Conservation (phyloP, 2,113 vertebrate genomes). For the Laticauda colubrina region DNA sequence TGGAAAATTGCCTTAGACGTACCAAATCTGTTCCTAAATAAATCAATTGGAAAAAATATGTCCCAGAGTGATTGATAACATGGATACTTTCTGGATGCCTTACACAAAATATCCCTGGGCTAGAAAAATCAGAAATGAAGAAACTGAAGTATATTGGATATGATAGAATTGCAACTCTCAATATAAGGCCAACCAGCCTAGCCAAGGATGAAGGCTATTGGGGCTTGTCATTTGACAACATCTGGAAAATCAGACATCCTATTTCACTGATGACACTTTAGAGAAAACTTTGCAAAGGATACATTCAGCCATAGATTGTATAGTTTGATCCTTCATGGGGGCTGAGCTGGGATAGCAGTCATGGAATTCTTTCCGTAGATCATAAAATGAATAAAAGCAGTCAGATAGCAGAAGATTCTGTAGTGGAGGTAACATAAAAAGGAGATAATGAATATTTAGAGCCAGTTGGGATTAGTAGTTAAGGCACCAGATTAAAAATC, state of each 20-base stretch:
- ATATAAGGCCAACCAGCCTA: background rate
- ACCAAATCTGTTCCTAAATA: too few relatives aligned
- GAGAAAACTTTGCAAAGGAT: conserved; percentile 69
- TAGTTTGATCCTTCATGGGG: conserved; percentile 77
- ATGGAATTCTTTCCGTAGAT: conserved; percentile 88
- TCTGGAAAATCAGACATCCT: background rate
- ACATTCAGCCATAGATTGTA: conserved; percentile 89
- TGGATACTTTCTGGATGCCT: too few relatives aligned
- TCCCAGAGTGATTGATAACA: too few relatives aligned
- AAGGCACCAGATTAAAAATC: background rate
- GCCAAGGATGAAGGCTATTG: background rate
- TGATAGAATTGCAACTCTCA: background rate
- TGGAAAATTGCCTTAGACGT: too few relatives aligned
- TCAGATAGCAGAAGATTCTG: conserved; percentile 89
- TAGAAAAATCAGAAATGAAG: background rate
- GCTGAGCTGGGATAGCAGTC: conserved; percentile 79
- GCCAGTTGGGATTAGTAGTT: background rate
- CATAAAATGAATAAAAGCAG: conserved; percentile 92
- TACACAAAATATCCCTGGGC: background rate
- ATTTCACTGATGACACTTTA: background rate
- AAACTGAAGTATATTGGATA: background rate
- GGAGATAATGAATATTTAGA: background rate
- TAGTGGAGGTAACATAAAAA: conserved; percentile 22
- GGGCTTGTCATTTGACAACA: background rate
- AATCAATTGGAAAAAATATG: too few relatives aligned